phyloP scores from a whole-genome alignment of 2,797 vertebrate genomes.

The Triplophysa bombifrons region DNA sequence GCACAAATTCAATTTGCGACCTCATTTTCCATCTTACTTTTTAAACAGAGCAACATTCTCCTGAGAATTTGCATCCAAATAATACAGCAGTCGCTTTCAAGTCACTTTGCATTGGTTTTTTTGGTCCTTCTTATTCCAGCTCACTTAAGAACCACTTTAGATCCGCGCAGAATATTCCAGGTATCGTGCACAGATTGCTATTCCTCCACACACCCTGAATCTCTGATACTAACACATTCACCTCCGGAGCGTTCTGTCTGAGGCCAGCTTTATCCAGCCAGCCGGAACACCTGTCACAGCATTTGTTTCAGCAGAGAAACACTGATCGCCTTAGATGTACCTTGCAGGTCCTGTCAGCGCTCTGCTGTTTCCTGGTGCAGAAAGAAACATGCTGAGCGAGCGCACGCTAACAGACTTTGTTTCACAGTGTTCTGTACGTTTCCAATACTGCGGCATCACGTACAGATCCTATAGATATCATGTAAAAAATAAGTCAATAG shows the following conservation, averaged over 20 bases:
- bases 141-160: conserved; percentile 24
- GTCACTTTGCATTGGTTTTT: conserved; percentile 2
- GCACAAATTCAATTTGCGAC: background rate
- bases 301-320: conserved; percentile 47
- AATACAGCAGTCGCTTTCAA: background rate
- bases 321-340: conserved; percentile 52
- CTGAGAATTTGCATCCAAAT: background rate
- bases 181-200: conserved; percentile 16
- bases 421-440: conserved; percentile 21
- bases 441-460: background rate
- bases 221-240: conserved; percentile 32
- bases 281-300: conserved; percentile 54
- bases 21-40: background rate
- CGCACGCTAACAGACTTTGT: conserved; percentile 25
- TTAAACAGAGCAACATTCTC: background rate
- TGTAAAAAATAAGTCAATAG: background rate
- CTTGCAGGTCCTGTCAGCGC: conserved; percentile 52
- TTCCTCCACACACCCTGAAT: conserved; percentile 25
- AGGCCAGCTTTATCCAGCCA: conserved; percentile 43
- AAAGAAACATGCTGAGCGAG: conserved; percentile 52
- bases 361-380: conserved; percentile 24
- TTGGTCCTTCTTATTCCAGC: background rate
- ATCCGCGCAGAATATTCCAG: conserved; percentile 2
- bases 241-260: conserved; percentile 30
- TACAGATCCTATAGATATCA: background rate